Conservation (phyloP, 2,888 invertebrate species). For the Patella depressa region DNA sequence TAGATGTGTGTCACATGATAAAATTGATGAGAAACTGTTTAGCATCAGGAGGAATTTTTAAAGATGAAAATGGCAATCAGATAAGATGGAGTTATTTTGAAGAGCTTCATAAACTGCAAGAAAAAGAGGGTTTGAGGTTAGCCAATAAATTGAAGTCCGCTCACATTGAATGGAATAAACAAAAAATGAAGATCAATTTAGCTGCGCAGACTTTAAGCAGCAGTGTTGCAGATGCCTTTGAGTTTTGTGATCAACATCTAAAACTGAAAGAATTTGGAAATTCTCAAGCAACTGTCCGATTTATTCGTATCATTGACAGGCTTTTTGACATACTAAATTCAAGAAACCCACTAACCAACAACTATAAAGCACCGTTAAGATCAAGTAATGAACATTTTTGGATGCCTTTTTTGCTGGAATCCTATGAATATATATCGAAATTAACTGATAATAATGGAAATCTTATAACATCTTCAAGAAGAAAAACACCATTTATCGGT, state of each 20-base stretch:
- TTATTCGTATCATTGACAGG: slow-evolving; percentile 2
- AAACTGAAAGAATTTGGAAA: background rate
- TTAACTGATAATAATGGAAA: slow-evolving; percentile 6
- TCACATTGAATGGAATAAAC: too few species aligned
- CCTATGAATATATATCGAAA: background rate
- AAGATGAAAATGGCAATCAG: background rate
- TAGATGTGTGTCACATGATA: background rate
- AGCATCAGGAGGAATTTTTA: background rate
- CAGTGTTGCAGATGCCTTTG: background rate
- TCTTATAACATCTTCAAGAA: background rate
- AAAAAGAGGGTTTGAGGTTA: background rate
- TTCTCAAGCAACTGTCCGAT: background rate
- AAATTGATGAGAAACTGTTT: background rate
- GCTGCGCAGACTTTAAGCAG: background rate
- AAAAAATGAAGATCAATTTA: too few species aligned
- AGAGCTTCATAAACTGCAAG: background rate
- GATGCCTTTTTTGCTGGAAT: background rate
- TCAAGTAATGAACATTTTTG: background rate
- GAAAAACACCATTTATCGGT: slow-evolving; percentile 1
- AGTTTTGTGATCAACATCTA: background rate
- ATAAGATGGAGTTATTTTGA: background rate
- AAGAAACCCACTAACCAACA: background rate
- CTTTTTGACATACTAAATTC: slow-evolving; percentile 5
- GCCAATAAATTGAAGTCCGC: background rate
- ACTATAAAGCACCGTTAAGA: background rate